Conservation (phyloP, 1,140 invertebrate species). For the Euura lappo region DNA sequence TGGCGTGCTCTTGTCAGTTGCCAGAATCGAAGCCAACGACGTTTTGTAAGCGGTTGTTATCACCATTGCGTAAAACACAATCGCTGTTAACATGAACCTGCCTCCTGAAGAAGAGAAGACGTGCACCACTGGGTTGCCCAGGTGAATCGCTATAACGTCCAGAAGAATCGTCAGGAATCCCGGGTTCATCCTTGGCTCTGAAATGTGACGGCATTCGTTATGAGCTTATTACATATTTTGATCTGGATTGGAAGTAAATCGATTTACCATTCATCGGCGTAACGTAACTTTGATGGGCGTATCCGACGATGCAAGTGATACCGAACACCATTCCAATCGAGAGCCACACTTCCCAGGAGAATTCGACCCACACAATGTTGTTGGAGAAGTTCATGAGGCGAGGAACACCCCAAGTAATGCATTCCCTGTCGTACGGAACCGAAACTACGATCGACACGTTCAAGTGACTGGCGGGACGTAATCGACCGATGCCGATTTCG, state of each 20-base stretch:
- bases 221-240: neutral
- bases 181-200: neutral
- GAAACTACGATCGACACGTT: neutral
- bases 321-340: neutral
- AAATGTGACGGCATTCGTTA: neutral
- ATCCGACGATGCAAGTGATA: neutral
- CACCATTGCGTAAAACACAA: neutral
- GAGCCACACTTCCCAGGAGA: neutral
- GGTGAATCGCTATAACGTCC: neutral
- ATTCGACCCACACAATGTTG: neutral
- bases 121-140: neutral
- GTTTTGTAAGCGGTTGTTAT: neutral
- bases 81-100: neutral
- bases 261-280: neutral
- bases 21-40: neutral
- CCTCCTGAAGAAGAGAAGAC: neutral
- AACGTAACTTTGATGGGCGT: neutral
- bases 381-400: neutral
- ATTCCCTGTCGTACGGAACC: neutral
- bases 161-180: neutral
- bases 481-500: constrained; percentile 4
- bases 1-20: neutral
- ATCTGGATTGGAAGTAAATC: neutral
- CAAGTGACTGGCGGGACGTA: neutral
- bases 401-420: neutral